Percentiles rank a stretch among this genome's conserved stretches.
phyloP scores from a whole-genome alignment of 2,888 invertebrate species.

The Piscicola geometra region DNA sequence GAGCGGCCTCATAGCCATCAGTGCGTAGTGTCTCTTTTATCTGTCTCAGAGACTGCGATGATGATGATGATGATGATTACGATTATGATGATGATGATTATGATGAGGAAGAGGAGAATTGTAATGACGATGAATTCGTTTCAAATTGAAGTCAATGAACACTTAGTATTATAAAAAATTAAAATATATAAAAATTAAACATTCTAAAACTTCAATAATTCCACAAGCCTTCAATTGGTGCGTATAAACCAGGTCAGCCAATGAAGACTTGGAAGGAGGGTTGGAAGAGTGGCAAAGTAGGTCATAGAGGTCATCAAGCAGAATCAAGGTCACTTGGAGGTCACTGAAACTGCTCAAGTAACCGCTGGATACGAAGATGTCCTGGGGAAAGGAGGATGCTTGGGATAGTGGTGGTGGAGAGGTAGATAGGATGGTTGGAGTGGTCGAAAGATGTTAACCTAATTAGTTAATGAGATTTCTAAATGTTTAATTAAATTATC shows the following conservation, averaged over 20 bases:
- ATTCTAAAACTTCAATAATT: neutral
- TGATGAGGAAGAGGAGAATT: too few relatives aligned
- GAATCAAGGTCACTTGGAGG: slow-evolving; percentile 6
- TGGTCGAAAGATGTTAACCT: too few relatives aligned
- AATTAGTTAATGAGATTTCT: too few relatives aligned
- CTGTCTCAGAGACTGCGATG: neutral
- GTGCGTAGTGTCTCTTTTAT: neutral
- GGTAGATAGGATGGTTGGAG: too few relatives aligned
- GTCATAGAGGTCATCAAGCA: neutral
- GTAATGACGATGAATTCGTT: too few relatives aligned
- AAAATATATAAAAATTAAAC: too few relatives aligned
- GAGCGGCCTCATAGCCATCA: neutral
- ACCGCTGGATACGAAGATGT: neutral
- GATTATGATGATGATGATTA: too few relatives aligned
- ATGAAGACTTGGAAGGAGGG: neutral
- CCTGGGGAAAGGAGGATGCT: neutral
- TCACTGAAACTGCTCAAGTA: neutral
- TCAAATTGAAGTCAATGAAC: too few relatives aligned
- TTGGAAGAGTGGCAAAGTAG: neutral
- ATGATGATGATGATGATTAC: too few relatives aligned
- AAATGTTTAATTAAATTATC: too few relatives aligned
- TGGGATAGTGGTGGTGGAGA: too few relatives aligned
- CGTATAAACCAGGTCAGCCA: neutral
- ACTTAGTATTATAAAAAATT: too few relatives aligned
- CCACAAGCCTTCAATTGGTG: neutral